Evolutionary conservation across 1,140 invertebrate species (phyloP).

Genomic region (Drosophila varians): DNA sequence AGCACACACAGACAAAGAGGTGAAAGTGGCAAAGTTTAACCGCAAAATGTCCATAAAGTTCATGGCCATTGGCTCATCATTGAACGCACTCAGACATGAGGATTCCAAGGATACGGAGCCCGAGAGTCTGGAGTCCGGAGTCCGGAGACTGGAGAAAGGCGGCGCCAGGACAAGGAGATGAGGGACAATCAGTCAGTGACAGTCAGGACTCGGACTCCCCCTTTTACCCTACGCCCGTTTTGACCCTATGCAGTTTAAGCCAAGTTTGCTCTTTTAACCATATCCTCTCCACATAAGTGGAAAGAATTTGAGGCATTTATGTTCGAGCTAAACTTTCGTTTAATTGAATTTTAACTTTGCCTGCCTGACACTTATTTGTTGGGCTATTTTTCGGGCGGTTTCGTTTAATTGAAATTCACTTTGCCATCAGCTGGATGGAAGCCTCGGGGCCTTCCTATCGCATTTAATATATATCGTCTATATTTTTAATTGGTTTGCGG

Average conservation of each 20-base stretch:
- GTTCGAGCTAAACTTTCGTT: conserved; percentile 19
- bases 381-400: conserved; percentile 15
- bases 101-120: conserved; percentile 4
- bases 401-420: conserved; percentile 43
- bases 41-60: conserved; percentile 62
- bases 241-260: conserved; percentile 13
- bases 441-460: neutral
- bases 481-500: conserved; percentile 38
- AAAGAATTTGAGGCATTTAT: conserved; percentile 35
- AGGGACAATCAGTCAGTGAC: conserved; percentile 32
- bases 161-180: neutral
- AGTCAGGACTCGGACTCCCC: conserved; percentile 13
- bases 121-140: neutral
- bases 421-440: conserved; percentile 1
- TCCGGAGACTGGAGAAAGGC: neutral
- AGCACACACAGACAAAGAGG: conserved; percentile 12
- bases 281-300: conserved; percentile 6
- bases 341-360: conserved; percentile 42
- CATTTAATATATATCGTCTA: neutral
- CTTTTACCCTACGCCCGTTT: neutral
- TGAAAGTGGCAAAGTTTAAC: conserved; percentile 28
- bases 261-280: conserved; percentile 33
- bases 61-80: conserved; percentile 60
- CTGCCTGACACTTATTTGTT: conserved; percentile 20
- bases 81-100: conserved; percentile 33